phyloP scores from a whole-genome alignment of 2,888 invertebrate genomes.

The Agrilus mali region DNA sequence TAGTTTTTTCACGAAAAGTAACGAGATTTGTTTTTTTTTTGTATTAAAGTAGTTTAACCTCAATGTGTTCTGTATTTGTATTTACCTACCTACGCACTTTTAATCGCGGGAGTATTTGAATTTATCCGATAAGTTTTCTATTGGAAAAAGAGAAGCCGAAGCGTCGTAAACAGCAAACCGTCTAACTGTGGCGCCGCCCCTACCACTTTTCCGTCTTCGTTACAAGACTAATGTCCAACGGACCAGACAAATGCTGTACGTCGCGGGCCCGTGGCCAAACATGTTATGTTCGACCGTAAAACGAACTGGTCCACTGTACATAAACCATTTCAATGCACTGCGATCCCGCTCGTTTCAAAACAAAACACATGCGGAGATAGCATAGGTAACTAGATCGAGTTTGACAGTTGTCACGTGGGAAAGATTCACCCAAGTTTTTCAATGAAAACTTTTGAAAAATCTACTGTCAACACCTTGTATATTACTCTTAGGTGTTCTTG shows the following conservation, averaged over 20 bases:
- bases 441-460: conserved; percentile 4
- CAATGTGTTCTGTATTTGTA: too few species aligned
- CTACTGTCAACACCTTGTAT: too few species aligned
- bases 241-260: conserved; percentile 21
- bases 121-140: not conserved
- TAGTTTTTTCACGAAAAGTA: too few species aligned
- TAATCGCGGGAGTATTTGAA: too few species aligned
- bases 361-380: conserved; percentile 37
- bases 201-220: conserved; percentile 25
- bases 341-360: conserved; percentile 37
- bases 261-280: conserved; percentile 13
- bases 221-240: conserved; percentile 32
- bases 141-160: conserved; percentile 12
- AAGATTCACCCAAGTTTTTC: conserved; percentile 9
- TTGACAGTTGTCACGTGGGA: conserved; percentile 36
- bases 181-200: conserved; percentile 31
- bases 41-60: too few species aligned
- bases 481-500: too few species aligned
- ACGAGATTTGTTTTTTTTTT: too few species aligned
- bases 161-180: conserved; percentile 28
- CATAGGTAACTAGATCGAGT: conserved; percentile 35
- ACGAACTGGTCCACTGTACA: conserved; percentile 28
- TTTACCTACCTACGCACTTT: too few species aligned
- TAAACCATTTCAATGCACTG: conserved; percentile 37
- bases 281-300: conserved; percentile 10